These are phyloP conservation scores for Zeuzera pyrina DNA, from an alignment of 2,888 invertebrate genomes.

Conservation along the genomic window DNA sequence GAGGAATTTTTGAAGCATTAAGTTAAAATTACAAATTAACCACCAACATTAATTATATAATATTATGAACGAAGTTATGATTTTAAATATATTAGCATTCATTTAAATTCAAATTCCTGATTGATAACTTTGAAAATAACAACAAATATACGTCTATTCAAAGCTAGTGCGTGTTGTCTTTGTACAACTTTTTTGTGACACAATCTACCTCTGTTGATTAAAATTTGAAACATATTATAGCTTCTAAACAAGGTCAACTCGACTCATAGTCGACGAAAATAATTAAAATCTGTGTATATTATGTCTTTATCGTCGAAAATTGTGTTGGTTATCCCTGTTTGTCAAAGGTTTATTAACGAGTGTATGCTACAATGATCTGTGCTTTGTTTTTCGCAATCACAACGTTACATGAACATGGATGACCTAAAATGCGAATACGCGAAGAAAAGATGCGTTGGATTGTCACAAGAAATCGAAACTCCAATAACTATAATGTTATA, in stretches of 20 bases:
- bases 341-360: conserved; percentile 50
- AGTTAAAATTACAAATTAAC: no score
- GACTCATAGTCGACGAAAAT: conserved; percentile 62
- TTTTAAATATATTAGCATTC: no score
- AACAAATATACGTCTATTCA: conserved; percentile 18
- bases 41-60: no score
- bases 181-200: conserved; percentile 62
- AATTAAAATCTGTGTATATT: conserved; percentile 57
- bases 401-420: conserved; percentile 75
- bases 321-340: conserved; percentile 39
- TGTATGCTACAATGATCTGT: conserved; percentile 68
- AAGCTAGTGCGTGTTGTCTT: conserved; percentile 38
- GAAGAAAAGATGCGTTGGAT: conserved; percentile 68
- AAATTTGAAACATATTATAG: conserved; percentile 72
- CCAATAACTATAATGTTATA: conserved; percentile 54
- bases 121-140: conserved; percentile 3
- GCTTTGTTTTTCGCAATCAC: conserved; percentile 73
- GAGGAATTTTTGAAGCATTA: no score
- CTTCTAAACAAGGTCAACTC: conserved; percentile 75
- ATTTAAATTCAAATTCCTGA: no score
- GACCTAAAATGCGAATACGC: conserved; percentile 74
- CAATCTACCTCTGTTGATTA: conserved; percentile 70
- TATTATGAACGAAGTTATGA: no score
- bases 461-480: conserved; percentile 57
- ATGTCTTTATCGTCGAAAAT: conserved; percentile 46